Evolutionary conservation across 1,140 invertebrate species (phyloP), one percentile per base, ranked within the genome.

Genomic region (Drosophila albomicans): DNA sequence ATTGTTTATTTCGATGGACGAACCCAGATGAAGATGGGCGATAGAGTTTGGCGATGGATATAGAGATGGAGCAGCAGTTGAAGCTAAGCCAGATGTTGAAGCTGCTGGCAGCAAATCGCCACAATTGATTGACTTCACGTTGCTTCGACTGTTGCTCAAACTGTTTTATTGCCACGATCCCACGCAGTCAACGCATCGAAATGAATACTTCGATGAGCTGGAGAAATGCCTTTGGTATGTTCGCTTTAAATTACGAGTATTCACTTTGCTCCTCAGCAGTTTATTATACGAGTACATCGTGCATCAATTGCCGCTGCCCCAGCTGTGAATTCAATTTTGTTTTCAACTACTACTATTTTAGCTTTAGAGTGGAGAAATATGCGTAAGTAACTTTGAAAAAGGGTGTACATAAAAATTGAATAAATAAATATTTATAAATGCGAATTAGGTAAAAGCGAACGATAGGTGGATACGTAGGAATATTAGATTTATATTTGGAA

Each of bases 111-210:
- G 28, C 30, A 49, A 54, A 56, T 41, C 16, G 38, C 70, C 75
- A 65, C 76, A 77, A 86, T 79, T 86, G 82, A 88, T 86, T 76
- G 70, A 74, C 76, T 62, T 49, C 68, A 68, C 65, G 64, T 79
- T 65, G 46, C 56, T 25, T 13, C 57, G 35, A 32, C 65, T 59
- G 52, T 48, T 54, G 7, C 61, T 45, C 62, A 43, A 67, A 72
- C 65, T 72, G 38, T 79, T 82, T 79, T 79, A 74, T 88, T 59
- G 30, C 30, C n/a, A 11, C 32, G 35, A 76, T 66, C 46, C 57
- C 73, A 62, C 65, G 41, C 66, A 72, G 38, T 43, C 59, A 63
- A 63, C 48, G 49, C 48, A 82, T 67, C 70, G 28, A 81, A 87
- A 86, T 82, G 82, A 67, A 79, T 58, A 52, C 46, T 38, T 15